Percentiles rank a stretch among this genome's conserved stretches.
Evolutionary conservation across 2,888 invertebrate genomes (phyloP).

Genomic region (Ormyrus thymus): DNA sequence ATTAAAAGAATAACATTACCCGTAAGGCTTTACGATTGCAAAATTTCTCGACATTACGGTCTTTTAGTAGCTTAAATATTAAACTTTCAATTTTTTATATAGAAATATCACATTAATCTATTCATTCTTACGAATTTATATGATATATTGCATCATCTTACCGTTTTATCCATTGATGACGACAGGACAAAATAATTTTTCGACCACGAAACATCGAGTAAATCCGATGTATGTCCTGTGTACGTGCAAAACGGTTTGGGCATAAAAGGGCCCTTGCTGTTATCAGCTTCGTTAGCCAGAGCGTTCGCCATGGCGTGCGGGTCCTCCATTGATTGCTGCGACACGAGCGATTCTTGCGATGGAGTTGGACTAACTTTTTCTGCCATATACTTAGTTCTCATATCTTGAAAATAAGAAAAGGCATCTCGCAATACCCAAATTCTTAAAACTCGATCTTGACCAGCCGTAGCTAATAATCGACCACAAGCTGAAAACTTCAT

Average conservation of each 20-base stretch:
- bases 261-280: constrained; percentile 84
- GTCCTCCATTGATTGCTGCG: constrained; percentile 83
- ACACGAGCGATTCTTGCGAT: constrained; percentile 92
- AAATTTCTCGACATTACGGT: no score
- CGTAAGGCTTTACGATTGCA: no score
- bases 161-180: constrained; percentile 99
- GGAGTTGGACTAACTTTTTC: constrained; percentile 95
- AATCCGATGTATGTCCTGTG: constrained; percentile 95
- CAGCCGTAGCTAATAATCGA: constrained; percentile 95
- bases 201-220: constrained; percentile 98
- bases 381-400: constrained; percentile 95
- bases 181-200: constrained; percentile 99
- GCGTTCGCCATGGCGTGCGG: constrained; percentile 78
- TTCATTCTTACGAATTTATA: no score
- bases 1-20: background rate
- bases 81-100: no score
- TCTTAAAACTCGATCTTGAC: constrained; percentile 94
- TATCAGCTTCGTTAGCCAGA: constrained; percentile 77
- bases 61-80: no score
- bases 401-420: constrained; percentile 93
- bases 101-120: no score
- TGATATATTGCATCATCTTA: constrained; percentile 69
- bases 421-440: constrained; percentile 97
- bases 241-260: constrained; percentile 94
- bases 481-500: constrained; percentile 99